Evolutionary conservation across 2,888 invertebrate species (phyloP).

Genomic region (Hypolimnas misippus): DNA sequence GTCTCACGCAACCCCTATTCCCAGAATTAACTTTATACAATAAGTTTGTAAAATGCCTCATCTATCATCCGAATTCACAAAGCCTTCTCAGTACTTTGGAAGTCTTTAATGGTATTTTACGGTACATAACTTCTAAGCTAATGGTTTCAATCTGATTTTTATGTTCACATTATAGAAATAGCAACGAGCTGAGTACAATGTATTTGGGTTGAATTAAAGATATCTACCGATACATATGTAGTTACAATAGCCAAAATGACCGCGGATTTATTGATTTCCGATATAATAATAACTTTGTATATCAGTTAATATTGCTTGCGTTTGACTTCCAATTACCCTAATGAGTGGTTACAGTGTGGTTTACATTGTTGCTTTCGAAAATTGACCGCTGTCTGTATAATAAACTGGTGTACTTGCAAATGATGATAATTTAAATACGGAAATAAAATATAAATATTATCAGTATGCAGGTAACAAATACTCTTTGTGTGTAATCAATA

Average conservation of each 20-base stretch:
- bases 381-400: conserved; percentile 23
- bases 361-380: conserved; percentile 54
- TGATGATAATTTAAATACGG: conserved; percentile 8
- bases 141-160: conserved; percentile 44
- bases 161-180: conserved; percentile 39
- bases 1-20: conserved; percentile 34
- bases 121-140: conserved; percentile 43
- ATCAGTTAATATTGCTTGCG: conserved; percentile 45
- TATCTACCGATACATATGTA: conserved; percentile 5
- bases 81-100: conserved; percentile 40
- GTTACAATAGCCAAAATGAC: conserved; percentile 18
- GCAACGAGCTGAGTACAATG: conserved; percentile 21
- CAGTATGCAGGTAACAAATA: too few species aligned
- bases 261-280: conserved; percentile 23
- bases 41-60: conserved; percentile 42
- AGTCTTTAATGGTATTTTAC: conserved; percentile 43
- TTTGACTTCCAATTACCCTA: conserved; percentile 66
- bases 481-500: background rate
- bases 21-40: conserved; percentile 39
- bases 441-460: background rate
- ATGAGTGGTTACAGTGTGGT: conserved; percentile 59
- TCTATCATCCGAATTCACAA: conserved; percentile 42
- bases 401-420: conserved; percentile 10
- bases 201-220: conserved; percentile 18
- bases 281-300: conserved; percentile 31